A percentile compares a stretch with the other conserved stretches of the same genome.
Evolutionary conservation across 2,888 invertebrate species (phyloP).

Genomic region (Chaitophorus viminalis): DNA sequence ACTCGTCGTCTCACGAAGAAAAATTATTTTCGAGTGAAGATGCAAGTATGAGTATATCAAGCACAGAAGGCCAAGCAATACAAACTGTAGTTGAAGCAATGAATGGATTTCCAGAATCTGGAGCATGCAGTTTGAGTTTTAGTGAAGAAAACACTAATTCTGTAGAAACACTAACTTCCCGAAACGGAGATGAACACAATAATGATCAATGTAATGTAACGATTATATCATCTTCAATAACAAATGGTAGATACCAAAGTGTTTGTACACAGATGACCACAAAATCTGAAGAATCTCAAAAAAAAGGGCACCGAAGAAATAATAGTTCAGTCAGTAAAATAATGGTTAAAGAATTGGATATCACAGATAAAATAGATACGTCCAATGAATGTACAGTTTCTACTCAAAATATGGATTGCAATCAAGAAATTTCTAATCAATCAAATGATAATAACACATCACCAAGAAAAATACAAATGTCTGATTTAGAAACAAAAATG

Average conservation of each 20-base stretch:
- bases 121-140: constrained; percentile 66
- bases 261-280: constrained; percentile 72
- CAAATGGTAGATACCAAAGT: constrained; percentile 69
- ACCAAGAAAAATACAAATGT: constrained; percentile 67
- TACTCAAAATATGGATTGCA: constrained; percentile 8
- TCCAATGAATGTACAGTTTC: neutral
- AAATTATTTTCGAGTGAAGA: constrained; percentile 66
- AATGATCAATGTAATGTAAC: constrained; percentile 68
- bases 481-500: constrained; percentile 71
- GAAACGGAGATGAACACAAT: constrained; percentile 4
- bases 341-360: constrained; percentile 30
- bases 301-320: constrained; percentile 70
- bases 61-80: constrained; percentile 68
- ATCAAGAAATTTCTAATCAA: neutral
- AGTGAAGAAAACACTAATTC: constrained; percentile 64
- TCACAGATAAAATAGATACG: neutral
- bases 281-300: constrained; percentile 68
- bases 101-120: constrained; percentile 50
- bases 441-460: constrained; percentile 12
- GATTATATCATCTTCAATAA: constrained; percentile 69
- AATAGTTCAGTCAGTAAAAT: constrained; percentile 68
- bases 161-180: constrained; percentile 66
- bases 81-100: constrained; percentile 58
- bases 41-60: constrained; percentile 68
- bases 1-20: constrained; percentile 70